Percentiles rank a stretch among this genome's conserved stretches.
These are phyloP conservation scores for Australoheros scitulus DNA, from an alignment of 2,113 vertebrate species.

Conservation along the genomic window DNA sequence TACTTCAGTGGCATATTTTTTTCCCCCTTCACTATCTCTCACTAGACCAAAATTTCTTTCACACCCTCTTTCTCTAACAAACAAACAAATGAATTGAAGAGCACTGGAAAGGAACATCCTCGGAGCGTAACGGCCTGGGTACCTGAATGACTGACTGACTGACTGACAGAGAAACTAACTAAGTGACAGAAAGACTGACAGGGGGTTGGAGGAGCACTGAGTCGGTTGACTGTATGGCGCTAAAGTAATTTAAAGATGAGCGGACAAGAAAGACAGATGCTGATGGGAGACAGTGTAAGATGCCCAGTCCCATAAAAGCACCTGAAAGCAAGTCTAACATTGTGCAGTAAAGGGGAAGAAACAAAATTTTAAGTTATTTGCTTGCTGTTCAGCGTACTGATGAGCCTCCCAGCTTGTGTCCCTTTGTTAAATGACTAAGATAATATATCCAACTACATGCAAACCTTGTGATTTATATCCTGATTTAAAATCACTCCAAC, in stretches of 20 bases:
- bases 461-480: background rate
- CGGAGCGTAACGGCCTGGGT: constrained; percentile 24
- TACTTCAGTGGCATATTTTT: constrained; percentile 31
- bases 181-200: constrained; percentile 64
- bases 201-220: constrained; percentile 39
- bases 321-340: background rate
- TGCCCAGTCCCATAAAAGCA: background rate
- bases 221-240: constrained; percentile 28
- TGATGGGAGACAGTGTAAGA: constrained; percentile 37
- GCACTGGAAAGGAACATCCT: constrained; percentile 35
- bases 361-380: background rate
- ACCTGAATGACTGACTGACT: constrained; percentile 41
- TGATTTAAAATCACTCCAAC: background rate
- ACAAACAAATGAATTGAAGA: constrained; percentile 64
- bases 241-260: constrained; percentile 51
- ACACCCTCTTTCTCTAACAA: constrained; percentile 26
- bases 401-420: background rate
- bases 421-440: background rate
- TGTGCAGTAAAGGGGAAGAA: background rate
- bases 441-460: background rate
- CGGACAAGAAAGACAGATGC: constrained; percentile 27
- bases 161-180: constrained; percentile 42
- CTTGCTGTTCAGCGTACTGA: background rate
- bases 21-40: constrained; percentile 17
- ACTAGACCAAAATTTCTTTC: constrained; percentile 2